Evolutionary conservation across 2,797 vertebrate species (phyloP), one percentile per base, ranked within the genome.

Genomic region (Amniataba percoides): DNA sequence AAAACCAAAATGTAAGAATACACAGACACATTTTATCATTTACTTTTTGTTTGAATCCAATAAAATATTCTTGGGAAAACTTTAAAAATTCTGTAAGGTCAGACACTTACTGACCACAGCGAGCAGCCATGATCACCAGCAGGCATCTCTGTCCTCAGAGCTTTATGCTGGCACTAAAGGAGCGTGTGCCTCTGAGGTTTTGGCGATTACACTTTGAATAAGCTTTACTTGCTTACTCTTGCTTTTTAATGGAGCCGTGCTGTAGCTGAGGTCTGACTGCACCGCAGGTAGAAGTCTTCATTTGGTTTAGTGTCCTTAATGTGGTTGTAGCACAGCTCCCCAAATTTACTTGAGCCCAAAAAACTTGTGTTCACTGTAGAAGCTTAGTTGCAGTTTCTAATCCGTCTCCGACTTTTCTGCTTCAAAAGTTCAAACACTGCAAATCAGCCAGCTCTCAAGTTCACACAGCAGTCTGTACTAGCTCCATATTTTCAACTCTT

Each of bases 391-490:
- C 25, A 11, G 19, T 68, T 71, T 36, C 40, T 64, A 63, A 65
- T 72, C 53, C 40, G 36, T 48, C 42, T 61, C 43, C 68, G 21
- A 42, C 55, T 49, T 61, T 27, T 48, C 45, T 42, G 23, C 72
- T 23, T 65, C 52, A 60, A 42, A 78, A 61, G 34, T 60, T 60
- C 18, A 27, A 40, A 60, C 68, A 49, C 42, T 51, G 43, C 3
- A 31, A 46, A 69, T 75, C 40, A 69, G 45, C 53, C 71, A 43
- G 31, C 68, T 59, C 48, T 62, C n/a, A 77, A 51, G 76, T 68
- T 79, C 31, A 61, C 64, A 67, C 73, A 10, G 45, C 46, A 76
- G 52, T 71, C 69, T 81, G 60, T 16, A 4, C 21, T 19, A 16
- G 60, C 60, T 68, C 12, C 4, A 61, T 80, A 71, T 78, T 62